Base-by-base conservation (phyloP, 2,888 invertebrate species). In the Sepioteuthis lessoniana region DNA sequence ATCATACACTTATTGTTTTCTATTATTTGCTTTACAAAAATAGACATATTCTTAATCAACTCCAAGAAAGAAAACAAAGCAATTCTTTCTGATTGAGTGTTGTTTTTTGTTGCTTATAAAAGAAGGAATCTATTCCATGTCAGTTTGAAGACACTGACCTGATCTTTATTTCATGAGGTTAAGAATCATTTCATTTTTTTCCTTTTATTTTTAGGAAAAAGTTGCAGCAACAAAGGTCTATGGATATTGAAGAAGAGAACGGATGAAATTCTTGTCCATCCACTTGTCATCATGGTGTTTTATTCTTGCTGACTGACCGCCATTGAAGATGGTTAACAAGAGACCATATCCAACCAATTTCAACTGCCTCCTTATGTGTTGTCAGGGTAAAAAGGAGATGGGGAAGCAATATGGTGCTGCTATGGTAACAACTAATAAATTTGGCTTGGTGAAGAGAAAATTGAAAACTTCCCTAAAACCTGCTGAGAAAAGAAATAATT, bases 371-470 rank as follows among this genome's bases (percentile, higher is more conserved):
- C 60, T 3, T n/a, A 3, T 76, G 10, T n/a, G 5, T 76, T 13
- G 31, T 76, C 76, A 76, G 13, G 76, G 76, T n/a, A 76, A 19
- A 76, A 13, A n/a, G 76, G n/a, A 16, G n/a, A 16, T n/a, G 35
- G n/a, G 16, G 76, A 76, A 76, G 76, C 76, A 76, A 76, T n/a
- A n/a, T 76, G 76, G 76, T 76, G 76, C 76, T 76, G 76, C 76
- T n/a, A n/a, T 76, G n/a, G 76, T n/a, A 76, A 76, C n/a, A 16
- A 55, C 25, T 16, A n/a, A 76, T n/a, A n/a, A 76, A 35, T 76
- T n/a, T n/a, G n/a, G 76, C n/a, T 76, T 35, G n/a, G 76, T 76
- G 76, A 76, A 16, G 19, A 4, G n/a, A n/a, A 76, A 76, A 76
- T 76, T n/a, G 4, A n/a, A n/a, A n/a, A 35, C n/a, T 76, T 76